phyloP scores from a whole-genome alignment of 2,797 vertebrate genomes.

The Galaxias olidus region DNA sequence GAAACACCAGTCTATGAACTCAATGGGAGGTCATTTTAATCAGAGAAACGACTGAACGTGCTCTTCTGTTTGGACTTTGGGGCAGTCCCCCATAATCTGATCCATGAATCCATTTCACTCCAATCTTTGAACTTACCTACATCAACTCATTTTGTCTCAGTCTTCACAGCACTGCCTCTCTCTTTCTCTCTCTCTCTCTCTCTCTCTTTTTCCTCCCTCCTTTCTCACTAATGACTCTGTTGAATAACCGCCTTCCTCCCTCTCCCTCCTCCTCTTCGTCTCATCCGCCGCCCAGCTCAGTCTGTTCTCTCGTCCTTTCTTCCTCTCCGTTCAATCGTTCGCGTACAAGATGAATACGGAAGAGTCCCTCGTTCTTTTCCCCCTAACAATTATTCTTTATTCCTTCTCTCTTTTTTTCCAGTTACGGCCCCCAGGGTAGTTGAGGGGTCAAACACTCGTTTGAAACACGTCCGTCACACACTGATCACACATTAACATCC shows the following conservation, averaged over 20 bases:
- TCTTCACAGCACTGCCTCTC: neutral
- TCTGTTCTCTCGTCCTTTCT: slow-evolving; percentile 17
- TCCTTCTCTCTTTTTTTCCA: slow-evolving; percentile 43
- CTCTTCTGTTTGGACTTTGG: too few relatives aligned
- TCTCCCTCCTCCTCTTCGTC: slow-evolving; percentile 11
- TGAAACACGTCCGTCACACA: too few relatives aligned
- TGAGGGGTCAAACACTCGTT: slow-evolving; percentile 57
- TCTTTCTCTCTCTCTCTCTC: neutral
- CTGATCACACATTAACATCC: too few relatives aligned
- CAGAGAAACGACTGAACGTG: too few relatives aligned
- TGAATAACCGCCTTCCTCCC: slow-evolving; percentile 22
- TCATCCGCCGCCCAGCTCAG: neutral
- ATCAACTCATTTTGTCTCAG: neutral
- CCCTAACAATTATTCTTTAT: slow-evolving; percentile 33
- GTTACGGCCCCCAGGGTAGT: slow-evolving; percentile 43
- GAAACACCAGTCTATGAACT: too few relatives aligned
- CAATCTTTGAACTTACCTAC: neutral
- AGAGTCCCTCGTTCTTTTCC: slow-evolving; percentile 19
- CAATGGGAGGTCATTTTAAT: too few relatives aligned
- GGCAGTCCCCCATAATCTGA: too few relatives aligned
- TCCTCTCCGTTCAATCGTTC: slow-evolving; percentile 47
- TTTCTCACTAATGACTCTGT: slow-evolving; percentile 34
- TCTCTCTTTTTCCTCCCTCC: neutral
- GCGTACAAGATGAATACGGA: slow-evolving; percentile 58
- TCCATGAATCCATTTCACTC: too few relatives aligned